Percentiles rank a stretch among this genome's conserved stretches.
Conservation (phyloP, 2,888 invertebrate species). For the Pasiphila rectangulata region DNA sequence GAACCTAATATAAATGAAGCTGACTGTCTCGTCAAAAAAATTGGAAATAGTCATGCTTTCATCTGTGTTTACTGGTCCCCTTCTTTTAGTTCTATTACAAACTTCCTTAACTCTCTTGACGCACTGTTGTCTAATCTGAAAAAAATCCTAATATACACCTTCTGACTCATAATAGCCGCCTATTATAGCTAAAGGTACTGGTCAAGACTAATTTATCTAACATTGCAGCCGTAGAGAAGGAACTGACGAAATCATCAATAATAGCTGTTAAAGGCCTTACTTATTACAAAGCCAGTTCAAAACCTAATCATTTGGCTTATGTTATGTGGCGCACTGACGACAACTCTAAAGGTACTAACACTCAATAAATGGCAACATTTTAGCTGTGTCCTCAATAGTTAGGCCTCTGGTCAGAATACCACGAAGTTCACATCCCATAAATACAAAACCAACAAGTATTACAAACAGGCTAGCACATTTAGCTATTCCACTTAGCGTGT, state of each 20-base stretch:
- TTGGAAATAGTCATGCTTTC: background rate
- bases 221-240: too few species aligned
- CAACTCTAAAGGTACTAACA: too few species aligned
- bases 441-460: conserved; percentile 24
- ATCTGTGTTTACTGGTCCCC: background rate
- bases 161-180: too few species aligned
- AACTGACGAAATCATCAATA: too few species aligned
- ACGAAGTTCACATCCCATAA: conserved; percentile 17
- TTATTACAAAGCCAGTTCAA: too few species aligned
- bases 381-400: background rate
- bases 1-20: background rate
- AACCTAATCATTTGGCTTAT: too few species aligned
- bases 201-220: too few species aligned
- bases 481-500: conserved; percentile 34
- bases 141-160: too few species aligned
- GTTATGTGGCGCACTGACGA: too few species aligned
- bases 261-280: too few species aligned
- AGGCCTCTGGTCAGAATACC: background rate
- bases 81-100: background rate
- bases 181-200: too few species aligned
- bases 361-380: too few species aligned
- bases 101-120: background rate
- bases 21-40: background rate
- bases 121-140: background rate
- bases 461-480: conserved; percentile 27